Percentiles rank a stretch among this genome's conserved stretches.
Conservation (phyloP, 2,797 vertebrate species). For the Emys orbicularis region DNA sequence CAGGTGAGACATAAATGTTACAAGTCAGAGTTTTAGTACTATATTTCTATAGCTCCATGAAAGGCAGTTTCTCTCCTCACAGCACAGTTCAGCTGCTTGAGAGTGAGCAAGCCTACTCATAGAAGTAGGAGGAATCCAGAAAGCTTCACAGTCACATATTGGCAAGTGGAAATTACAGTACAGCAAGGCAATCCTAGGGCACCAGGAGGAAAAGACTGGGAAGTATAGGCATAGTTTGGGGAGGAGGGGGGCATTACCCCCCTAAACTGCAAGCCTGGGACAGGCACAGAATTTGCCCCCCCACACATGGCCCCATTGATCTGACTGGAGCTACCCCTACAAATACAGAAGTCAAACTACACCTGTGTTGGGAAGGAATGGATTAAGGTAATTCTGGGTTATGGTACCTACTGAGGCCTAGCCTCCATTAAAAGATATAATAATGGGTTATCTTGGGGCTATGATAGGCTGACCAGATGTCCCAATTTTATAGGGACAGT, state of each 20-base stretch:
- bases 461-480: too few relatives aligned
- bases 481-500: too few relatives aligned
- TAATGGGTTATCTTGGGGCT: not conserved
- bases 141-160: not conserved
- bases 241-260: not conserved
- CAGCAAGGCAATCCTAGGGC: not conserved
- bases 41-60: not conserved
- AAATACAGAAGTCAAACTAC: too few relatives aligned
- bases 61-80: not conserved
- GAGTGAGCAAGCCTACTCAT: not conserved
- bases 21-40: not conserved
- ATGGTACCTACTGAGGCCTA: not conserved
- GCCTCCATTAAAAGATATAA: not conserved
- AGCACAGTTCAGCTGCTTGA: not conserved
- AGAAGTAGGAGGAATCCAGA: not conserved
- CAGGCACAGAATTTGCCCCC: too few relatives aligned
- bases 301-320: too few relatives aligned
- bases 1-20: not conserved
- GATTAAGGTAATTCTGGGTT: not conserved
- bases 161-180: not conserved
- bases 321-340: too few relatives aligned
- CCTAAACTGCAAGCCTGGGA: too few relatives aligned
- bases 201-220: not conserved
- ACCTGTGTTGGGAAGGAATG: not conserved
- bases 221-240: not conserved